These are phyloP conservation scores for Hemithea aestivaria DNA, from an alignment of 2,888 invertebrate species.

Conservation along the genomic window DNA sequence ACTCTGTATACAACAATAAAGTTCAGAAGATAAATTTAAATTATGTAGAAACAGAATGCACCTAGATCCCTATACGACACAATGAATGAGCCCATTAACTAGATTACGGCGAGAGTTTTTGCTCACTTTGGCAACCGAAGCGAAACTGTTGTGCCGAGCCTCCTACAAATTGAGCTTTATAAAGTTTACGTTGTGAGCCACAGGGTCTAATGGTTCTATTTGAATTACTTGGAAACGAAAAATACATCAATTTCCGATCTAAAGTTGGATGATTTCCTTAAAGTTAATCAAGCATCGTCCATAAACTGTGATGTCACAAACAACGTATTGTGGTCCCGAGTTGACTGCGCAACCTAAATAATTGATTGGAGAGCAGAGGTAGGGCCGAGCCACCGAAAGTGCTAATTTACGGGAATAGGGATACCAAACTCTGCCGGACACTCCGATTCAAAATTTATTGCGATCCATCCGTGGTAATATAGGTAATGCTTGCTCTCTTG, in stretches of 20 bases:
- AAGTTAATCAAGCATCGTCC: constrained; percentile 36
- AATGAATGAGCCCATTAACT: constrained; percentile 32
- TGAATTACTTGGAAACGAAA: no score
- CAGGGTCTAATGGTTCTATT: constrained; percentile 34
- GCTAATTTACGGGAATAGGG: constrained; percentile 51
- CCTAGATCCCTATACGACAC: constrained; percentile 11
- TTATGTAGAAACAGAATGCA: constrained; percentile 8
- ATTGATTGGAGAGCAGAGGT: constrained; percentile 49
- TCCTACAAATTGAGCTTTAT: constrained; percentile 7
- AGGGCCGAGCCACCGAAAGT: constrained; percentile 39
- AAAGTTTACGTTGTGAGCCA: constrained; percentile 25
- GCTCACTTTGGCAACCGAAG: constrained; percentile 27
- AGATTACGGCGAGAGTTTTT: constrained; percentile 32
- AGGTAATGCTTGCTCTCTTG: constrained; percentile 24
- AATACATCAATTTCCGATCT: no score
- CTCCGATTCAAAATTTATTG: constrained; percentile 55
- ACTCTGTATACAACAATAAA: constrained; percentile 4
- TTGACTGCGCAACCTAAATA: constrained; percentile 52
- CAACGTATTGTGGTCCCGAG: constrained; percentile 41
- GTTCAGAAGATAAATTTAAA: constrained; percentile 2
- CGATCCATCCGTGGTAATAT: constrained; percentile 48
- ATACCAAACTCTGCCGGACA: constrained; percentile 30
- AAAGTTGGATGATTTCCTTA: constrained; percentile 19
- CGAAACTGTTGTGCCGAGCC: constrained; percentile 10
- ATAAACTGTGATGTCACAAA: constrained; percentile 46